Percentiles rank a stretch among this genome's conserved stretches.
phyloP scores from a whole-genome alignment of 2,888 invertebrate species.

The Patella caerulea region DNA sequence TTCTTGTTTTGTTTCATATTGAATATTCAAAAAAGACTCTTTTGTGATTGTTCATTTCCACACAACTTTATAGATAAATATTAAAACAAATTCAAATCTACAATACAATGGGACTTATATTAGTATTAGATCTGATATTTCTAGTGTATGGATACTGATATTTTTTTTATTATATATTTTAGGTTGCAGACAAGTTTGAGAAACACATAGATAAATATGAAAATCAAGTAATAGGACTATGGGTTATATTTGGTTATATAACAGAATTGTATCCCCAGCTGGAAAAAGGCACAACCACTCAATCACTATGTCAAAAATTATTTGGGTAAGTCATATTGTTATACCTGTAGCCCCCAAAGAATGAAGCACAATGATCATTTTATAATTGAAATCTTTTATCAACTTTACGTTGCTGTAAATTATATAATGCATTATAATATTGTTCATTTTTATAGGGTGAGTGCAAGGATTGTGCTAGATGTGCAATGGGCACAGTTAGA shows the following conservation, averaged over 20 bases:
- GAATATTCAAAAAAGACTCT: no score
- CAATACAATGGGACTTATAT: no score
- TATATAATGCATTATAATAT: no score
- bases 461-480: slow-evolving; percentile 59
- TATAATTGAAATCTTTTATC: neutral
- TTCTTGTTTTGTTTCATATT: no score
- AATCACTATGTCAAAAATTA: slow-evolving; percentile 48
- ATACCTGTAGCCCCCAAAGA: neutral
- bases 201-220: slow-evolving; percentile 50
- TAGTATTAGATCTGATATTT: no score
- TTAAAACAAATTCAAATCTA: no score
- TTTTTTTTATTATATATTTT: slow-evolving; percentile 19
- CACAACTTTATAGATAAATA: no score
- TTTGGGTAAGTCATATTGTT: slow-evolving; percentile 38
- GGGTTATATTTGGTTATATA: slow-evolving; percentile 56
- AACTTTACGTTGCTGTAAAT: no score
- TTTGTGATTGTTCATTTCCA: no score
- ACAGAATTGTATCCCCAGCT: slow-evolving; percentile 50
- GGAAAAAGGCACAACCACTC: slow-evolving; percentile 41
- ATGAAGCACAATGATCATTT: neutral
- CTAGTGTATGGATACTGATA: no score
- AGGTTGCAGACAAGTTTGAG: slow-evolving; percentile 55
- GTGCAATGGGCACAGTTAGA: slow-evolving; percentile 62
- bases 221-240: slow-evolving; percentile 54
- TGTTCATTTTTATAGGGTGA: slow-evolving; percentile 45